Percentiles rank a stretch among this genome's conserved stretches.
These are phyloP conservation scores for Rhombomys opimus DNA, from an alignment of 2,113 vertebrate genomes.

Conservation along the genomic window DNA sequence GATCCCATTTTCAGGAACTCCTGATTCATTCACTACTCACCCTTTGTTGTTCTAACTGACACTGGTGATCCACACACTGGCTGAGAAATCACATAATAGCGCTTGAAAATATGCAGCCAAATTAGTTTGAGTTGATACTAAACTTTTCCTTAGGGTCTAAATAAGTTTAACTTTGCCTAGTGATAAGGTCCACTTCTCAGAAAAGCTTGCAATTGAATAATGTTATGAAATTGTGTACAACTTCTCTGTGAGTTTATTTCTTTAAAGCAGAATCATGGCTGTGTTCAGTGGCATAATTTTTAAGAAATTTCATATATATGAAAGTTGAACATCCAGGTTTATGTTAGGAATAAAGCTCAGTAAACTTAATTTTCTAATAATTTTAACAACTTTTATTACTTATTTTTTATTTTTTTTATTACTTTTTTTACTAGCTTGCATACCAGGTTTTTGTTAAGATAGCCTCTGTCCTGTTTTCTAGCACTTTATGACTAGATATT, in stretches of 20 bases:
- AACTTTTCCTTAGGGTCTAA: neutral
- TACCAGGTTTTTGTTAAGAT: neutral
- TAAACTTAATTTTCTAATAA: constrained; percentile 16
- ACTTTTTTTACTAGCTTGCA: neutral
- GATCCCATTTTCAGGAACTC: neutral
- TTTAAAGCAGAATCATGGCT: neutral
- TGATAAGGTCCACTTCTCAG: neutral
- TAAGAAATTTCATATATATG: neutral
- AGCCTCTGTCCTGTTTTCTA: neutral
- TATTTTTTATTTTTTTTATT: too few relatives aligned
- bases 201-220: neutral
- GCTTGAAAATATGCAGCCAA: neutral
- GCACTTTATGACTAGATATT: neutral
- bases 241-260: neutral
- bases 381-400: neutral
- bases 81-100: neutral
- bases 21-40: neutral
- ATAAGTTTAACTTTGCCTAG: neutral
- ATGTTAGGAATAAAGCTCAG: neutral
- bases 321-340: neutral
- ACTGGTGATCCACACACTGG: neutral
- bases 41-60: neutral
- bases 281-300: neutral
- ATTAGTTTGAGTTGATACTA: neutral
- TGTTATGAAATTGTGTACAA: neutral